phyloP scores from a whole-genome alignment of 2,888 invertebrate genomes.

The Dendrolimus houi region DNA sequence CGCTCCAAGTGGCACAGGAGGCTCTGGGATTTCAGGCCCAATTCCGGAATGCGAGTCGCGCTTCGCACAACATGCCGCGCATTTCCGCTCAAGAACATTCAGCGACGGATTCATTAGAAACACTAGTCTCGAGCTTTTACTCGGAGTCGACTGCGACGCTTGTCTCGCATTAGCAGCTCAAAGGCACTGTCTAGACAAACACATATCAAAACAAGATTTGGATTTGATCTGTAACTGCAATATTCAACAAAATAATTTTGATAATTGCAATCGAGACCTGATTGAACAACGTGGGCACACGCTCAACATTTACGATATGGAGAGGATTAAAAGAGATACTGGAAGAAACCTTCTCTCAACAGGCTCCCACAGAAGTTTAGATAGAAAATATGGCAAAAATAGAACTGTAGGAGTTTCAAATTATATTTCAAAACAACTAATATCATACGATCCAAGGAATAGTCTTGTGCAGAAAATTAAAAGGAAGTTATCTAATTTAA shows the following conservation, averaged over 20 bases:
- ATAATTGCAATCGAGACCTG: conserved; percentile 52
- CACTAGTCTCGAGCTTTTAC: conserved; percentile 65
- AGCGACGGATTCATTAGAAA: conserved; percentile 70
- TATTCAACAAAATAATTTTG: conserved; percentile 60
- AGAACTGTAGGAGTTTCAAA: conserved; percentile 66
- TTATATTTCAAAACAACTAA: conserved; percentile 68
- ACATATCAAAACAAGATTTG: conserved; percentile 56
- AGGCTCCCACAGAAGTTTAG: conserved; percentile 64
- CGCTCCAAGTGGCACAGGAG: conserved; percentile 12
- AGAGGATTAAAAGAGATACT: conserved; percentile 59
- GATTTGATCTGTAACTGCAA: conserved; percentile 69
- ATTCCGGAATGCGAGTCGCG: conserved; percentile 25
- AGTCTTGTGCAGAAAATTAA: conserved; percentile 70
- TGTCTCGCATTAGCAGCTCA: conserved; percentile 65
- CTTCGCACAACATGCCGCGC: conserved; percentile 40
- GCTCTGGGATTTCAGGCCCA: conserved; percentile 5
- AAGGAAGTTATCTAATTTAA: conserved; percentile 67
- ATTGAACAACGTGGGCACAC: conserved; percentile 56
- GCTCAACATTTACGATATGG: conserved; percentile 62
- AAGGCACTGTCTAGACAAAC: conserved; percentile 54
- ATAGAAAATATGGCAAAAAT: conserved; percentile 64
- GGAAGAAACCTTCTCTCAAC: conserved; percentile 45
- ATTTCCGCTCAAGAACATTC: conserved; percentile 67
- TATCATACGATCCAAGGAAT: conserved; percentile 66
- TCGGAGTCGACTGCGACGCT: conserved; percentile 71